Conservation (phyloP, 2,113 vertebrate species). For the Limanda limanda region DNA sequence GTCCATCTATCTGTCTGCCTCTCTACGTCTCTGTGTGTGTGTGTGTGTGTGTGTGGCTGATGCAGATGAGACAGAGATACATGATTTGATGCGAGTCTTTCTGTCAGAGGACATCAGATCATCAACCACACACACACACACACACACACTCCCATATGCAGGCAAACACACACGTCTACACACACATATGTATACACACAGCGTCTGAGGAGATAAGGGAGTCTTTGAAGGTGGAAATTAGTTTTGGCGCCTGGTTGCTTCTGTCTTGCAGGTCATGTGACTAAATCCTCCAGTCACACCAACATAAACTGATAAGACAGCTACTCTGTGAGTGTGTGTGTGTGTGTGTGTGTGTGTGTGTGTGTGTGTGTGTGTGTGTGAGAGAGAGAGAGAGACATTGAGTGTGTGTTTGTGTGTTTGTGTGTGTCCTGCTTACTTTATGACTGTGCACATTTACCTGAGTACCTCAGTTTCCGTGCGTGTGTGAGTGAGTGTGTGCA, state of each 20-base stretch:
- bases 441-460: constrained; percentile 43
- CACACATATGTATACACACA: constrained; percentile 33
- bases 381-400: too few species aligned
- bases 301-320: constrained; percentile 80
- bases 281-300: constrained; percentile 79
- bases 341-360: too few species aligned
- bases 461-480: constrained; percentile 13
- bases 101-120: constrained; percentile 80
- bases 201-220: constrained; percentile 79
- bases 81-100: constrained; percentile 73
- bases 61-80: constrained; percentile 80
- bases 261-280: constrained; percentile 84
- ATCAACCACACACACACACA: constrained; percentile 41
- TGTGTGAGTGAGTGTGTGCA: constrained; percentile 18
- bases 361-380: neutral
- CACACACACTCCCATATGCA: neutral
- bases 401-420: constrained; percentile 23
- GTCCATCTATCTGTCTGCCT: constrained; percentile 34
- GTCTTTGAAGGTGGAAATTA: constrained; percentile 84
- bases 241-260: constrained; percentile 86
- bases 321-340: constrained; percentile 47
- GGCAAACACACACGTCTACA: constrained; percentile 10
- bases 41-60: constrained; percentile 33
- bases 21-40: neutral
- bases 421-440: constrained; percentile 17